Evolutionary conservation across 2,797 vertebrate species (phyloP).

Genomic region (Oophaga sylvatica): DNA sequence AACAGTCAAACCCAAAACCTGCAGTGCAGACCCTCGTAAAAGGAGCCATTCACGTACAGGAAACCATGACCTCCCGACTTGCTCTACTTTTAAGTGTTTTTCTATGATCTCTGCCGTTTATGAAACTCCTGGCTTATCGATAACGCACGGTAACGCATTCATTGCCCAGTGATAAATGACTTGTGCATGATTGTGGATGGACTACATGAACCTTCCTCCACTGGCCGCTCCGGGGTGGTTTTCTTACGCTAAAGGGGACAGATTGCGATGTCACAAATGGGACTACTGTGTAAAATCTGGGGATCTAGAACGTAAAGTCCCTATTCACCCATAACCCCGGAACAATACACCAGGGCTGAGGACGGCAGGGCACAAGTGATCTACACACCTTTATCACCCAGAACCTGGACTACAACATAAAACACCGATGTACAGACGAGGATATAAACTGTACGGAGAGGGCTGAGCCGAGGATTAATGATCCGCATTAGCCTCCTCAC

Average conservation of each 20-base stretch:
- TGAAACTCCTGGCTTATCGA: constrained; percentile 36
- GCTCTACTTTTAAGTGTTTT: constrained; percentile 9
- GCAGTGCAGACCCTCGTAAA: neutral
- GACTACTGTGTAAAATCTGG: neutral
- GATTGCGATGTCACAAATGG: neutral
- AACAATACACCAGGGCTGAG: neutral
- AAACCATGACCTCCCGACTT: constrained; percentile 19
- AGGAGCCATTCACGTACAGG: neutral
- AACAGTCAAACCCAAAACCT: neutral
- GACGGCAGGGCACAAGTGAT: neutral
- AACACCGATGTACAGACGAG: neutral
- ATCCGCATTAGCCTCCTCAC: neutral
- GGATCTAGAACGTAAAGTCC: neutral
- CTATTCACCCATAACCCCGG: neutral
- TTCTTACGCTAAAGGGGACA: neutral
- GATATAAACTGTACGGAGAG: neutral
- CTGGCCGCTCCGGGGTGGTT: constrained; percentile 10
- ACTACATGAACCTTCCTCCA: neutral
- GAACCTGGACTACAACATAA: neutral
- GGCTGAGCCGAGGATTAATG: neutral
- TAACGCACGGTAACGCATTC: constrained; percentile 10
- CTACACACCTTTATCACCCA: too few species aligned
- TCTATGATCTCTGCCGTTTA: constrained; percentile 21
- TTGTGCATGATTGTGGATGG: neutral
- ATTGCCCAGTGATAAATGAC: constrained; percentile 28